Evolutionary conservation across 2,797 vertebrate species (phyloP).

Genomic region (Furcifer pardalis): DNA sequence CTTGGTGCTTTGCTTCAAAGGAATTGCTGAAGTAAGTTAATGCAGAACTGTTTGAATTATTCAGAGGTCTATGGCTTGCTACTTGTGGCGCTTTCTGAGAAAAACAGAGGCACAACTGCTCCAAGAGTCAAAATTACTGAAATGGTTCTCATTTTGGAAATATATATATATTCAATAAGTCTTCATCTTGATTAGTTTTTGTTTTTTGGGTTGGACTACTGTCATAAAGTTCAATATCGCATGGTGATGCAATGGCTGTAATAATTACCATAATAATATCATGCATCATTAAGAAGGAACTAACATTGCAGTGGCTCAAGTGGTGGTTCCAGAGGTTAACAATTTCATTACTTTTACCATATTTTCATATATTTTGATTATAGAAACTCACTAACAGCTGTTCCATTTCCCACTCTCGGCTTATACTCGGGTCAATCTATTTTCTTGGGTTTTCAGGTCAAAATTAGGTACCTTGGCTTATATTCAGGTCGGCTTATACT

Average conservation of each 20-base stretch:
- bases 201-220: neutral
- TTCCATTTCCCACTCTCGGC: too few relatives aligned
- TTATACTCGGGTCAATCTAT: too few relatives aligned
- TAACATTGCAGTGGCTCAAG: too few relatives aligned
- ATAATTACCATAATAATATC: neutral
- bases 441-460: too few relatives aligned
- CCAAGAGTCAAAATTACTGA: neutral
- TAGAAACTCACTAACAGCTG: too few relatives aligned
- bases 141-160: neutral
- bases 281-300: neutral
- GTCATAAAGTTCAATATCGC: neutral
- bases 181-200: neutral
- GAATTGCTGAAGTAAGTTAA: conserved; percentile 52
- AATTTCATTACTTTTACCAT: too few relatives aligned
- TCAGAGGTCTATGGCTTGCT: conserved; percentile 34
- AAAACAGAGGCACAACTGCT: conserved; percentile 33
- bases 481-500: too few relatives aligned
- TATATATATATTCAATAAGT: neutral
- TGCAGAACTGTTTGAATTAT: conserved; percentile 57
- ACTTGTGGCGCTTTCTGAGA: conserved; percentile 5
- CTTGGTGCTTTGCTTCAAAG: conserved; percentile 40
- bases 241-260: neutral
- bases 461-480: too few relatives aligned
- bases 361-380: too few relatives aligned
- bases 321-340: neutral